Evolutionary conservation across 2,113 vertebrate species (phyloP).

Genomic region (Apteryx owenii): DNA sequence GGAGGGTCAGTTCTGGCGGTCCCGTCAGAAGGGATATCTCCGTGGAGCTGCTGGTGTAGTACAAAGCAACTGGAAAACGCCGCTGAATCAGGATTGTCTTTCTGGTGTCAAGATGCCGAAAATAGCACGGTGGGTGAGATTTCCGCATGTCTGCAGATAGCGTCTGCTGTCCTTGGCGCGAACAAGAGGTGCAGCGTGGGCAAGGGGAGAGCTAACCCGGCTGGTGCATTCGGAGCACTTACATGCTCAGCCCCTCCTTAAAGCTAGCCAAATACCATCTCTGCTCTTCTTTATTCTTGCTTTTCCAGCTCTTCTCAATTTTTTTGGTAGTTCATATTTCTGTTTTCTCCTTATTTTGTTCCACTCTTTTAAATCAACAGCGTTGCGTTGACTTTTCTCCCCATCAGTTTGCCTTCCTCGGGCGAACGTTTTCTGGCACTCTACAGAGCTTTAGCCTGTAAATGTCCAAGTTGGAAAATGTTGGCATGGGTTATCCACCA

Average conservation of each 20-base stretch:
- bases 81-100: background rate
- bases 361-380: background rate
- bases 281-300: rapidly evolving
- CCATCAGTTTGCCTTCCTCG: background rate
- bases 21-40: background rate
- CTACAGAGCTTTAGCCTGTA: background rate
- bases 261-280: rapidly evolving
- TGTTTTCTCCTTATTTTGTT: background rate
- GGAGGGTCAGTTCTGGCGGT: background rate
- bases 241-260: background rate
- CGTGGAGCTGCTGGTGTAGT: background rate
- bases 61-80: background rate
- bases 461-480: background rate
- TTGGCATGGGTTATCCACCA: background rate
- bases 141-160: background rate
- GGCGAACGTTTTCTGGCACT: background rate
- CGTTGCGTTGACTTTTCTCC: background rate
- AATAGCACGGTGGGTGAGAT: background rate
- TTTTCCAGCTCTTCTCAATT: background rate
- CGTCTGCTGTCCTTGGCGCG: background rate
- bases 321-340: background rate
- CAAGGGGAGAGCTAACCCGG: background rate
- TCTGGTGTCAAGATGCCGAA: background rate
- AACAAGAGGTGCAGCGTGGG: background rate
- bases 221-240: rapidly evolving